Evolutionary conservation across 2,888 invertebrate species (phyloP).

Genomic region (Galerucella nymphaeae): DNA sequence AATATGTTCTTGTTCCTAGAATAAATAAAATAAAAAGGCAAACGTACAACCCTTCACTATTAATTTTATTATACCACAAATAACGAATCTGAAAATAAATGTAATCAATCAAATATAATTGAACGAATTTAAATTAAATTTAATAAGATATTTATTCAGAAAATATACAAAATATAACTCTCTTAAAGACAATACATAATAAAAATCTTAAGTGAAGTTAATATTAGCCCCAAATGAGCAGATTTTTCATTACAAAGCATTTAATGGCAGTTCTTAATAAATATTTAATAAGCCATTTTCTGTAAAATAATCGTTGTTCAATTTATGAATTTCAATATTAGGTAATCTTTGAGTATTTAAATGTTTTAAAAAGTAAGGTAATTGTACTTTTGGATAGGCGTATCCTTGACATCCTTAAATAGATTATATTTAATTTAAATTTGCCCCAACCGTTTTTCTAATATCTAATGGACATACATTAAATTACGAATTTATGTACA

Average conservation of each 20-base stretch:
- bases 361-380: too few species aligned
- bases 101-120: too few species aligned
- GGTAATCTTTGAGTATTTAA: neutral
- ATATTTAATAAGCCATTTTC: neutral
- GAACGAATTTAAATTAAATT: neutral
- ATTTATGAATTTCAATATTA: neutral
- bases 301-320: neutral
- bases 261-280: neutral
- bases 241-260: neutral
- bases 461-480: neutral
- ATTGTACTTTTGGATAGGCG: too few species aligned
- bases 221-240: constrained; percentile 4
- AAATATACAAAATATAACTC: constrained; percentile 32
- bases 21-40: constrained; percentile 2
- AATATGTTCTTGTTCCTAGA: too few species aligned
- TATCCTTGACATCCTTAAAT: too few species aligned
- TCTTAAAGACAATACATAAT: constrained; percentile 20
- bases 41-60: neutral
- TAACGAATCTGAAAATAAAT: neutral
- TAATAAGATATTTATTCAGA: constrained; percentile 25
- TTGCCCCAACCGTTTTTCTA: neutral
- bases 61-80: neutral
- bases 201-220: constrained; percentile 6
- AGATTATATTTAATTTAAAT: neutral
- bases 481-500: too few species aligned